Evolutionary conservation across 2,113 vertebrate genomes (phyloP).

Genomic region (Triplophysa rosa): DNA sequence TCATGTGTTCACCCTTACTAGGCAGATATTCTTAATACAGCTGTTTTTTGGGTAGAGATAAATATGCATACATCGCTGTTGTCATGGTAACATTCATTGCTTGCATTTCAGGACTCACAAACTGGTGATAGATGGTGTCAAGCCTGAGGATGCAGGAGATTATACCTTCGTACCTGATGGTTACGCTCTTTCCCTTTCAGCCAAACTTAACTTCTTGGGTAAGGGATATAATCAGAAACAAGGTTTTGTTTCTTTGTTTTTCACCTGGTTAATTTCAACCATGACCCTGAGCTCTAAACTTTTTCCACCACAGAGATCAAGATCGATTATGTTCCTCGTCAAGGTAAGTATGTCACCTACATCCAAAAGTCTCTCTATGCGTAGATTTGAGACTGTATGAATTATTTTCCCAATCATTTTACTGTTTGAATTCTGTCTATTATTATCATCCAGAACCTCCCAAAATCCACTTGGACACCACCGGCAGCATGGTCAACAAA

Average conservation of each 20-base stretch:
- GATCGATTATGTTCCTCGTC: constrained; percentile 85
- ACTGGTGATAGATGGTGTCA: constrained; percentile 82
- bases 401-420: background rate
- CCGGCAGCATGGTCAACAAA: constrained; percentile 67
- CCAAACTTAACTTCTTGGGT: constrained; percentile 93
- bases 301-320: constrained; percentile 82
- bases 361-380: background rate
- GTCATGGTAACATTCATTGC: constrained; percentile 60
- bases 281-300: background rate
- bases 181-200: constrained; percentile 82
- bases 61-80: constrained; percentile 53
- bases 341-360: constrained; percentile 74
- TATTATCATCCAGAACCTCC: constrained; percentile 78
- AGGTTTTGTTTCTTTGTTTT: background rate
- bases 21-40: constrained; percentile 52
- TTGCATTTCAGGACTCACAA: constrained; percentile 80
- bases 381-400: background rate
- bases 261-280: background rate
- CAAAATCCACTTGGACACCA: constrained; percentile 87
- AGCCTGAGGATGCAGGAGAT: constrained; percentile 82
- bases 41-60: constrained; percentile 52
- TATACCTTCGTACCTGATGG: constrained; percentile 89
- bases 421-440: background rate
- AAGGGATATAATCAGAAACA: constrained; percentile 19
- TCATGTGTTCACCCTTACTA: constrained; percentile 50